A percentile compares a stretch with the other conserved stretches of the same genome.
Evolutionary conservation across 2,888 invertebrate species (phyloP).

Genomic region (Plagodis dolabraria): DNA sequence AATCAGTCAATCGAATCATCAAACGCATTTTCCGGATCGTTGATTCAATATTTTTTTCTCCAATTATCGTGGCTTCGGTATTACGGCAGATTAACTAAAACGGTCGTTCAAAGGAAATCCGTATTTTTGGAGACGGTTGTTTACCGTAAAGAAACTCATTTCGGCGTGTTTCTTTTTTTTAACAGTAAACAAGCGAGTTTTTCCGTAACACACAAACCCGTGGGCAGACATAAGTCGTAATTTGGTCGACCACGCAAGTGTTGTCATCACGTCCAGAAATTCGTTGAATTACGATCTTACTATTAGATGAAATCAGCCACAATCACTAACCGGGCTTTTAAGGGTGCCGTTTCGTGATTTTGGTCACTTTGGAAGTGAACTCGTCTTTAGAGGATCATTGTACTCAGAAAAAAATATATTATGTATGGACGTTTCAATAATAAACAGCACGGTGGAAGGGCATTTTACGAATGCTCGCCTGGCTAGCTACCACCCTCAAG

Average conservation of each 20-base stretch:
- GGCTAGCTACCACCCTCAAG: too few relatives aligned
- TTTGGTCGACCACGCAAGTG: constrained; percentile 26
- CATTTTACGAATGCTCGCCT: too few relatives aligned
- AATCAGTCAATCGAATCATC: not conserved
- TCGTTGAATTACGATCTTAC: constrained; percentile 32
- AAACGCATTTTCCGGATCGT: constrained; percentile 1
- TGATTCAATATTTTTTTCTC: constrained; percentile 10
- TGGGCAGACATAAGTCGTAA: constrained; percentile 26
- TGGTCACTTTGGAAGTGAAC: too few relatives aligned
- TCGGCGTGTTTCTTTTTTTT: constrained; percentile 39
- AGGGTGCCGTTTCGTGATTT: not conserved
- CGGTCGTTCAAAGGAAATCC: constrained; percentile 28
- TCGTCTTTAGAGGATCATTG: too few relatives aligned
- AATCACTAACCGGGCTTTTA: constrained; percentile 2
- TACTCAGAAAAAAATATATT: too few relatives aligned
- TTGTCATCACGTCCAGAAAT: constrained; percentile 26
- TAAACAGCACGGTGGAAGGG: too few relatives aligned
- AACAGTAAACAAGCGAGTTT: constrained; percentile 34
- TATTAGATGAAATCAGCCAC: constrained; percentile 17
- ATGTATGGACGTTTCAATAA: too few relatives aligned
- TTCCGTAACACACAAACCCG: constrained; percentile 24
- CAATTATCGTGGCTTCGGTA: constrained; percentile 9
- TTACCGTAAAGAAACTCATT: constrained; percentile 29
- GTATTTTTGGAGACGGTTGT: constrained; percentile 18
- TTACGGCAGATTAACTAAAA: constrained; percentile 22